Evolutionary conservation across 2,888 invertebrate genomes (phyloP).

Genomic region (Cynaeus angustus): DNA sequence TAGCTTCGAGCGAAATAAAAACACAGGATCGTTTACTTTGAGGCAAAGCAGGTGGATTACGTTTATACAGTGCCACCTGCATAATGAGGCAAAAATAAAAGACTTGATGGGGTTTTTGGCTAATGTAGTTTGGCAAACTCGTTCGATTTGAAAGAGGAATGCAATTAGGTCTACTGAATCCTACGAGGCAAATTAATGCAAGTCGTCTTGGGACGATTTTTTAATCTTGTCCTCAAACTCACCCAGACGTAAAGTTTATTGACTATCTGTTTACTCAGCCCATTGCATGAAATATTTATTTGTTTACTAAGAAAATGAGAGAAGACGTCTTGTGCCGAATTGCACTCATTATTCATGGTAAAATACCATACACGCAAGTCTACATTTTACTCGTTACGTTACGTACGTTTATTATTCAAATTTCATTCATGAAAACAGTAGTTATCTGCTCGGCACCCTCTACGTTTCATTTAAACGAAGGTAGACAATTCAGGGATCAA

Average conservation of each 20-base stretch:
- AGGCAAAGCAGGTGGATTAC: slow-evolving; percentile 14
- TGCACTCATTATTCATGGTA: slow-evolving; percentile 47
- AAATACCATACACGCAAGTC: slow-evolving; percentile 40
- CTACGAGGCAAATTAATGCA: slow-evolving; percentile 32
- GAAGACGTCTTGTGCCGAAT: slow-evolving; percentile 40
- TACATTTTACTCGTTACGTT: slow-evolving; percentile 28
- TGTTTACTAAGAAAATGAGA: slow-evolving; percentile 48
- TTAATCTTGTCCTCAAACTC: slow-evolving; percentile 47
- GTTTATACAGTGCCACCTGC: not conserved
- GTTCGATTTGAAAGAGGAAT: slow-evolving; percentile 27
- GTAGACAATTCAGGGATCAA: slow-evolving; percentile 17
- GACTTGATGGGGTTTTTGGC: slow-evolving; percentile 23
- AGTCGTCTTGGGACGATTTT: slow-evolving; percentile 21
- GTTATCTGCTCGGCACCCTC: slow-evolving; percentile 21
- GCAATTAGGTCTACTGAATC: slow-evolving; percentile 14
- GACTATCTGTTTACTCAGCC: slow-evolving; percentile 48
- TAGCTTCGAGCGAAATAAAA: slow-evolving; percentile 2
- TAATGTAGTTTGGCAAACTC: slow-evolving; percentile 18
- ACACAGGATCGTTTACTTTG: slow-evolving; percentile 1
- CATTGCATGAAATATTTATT: slow-evolving; percentile 51
- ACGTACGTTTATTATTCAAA: slow-evolving; percentile 46
- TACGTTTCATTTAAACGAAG: slow-evolving; percentile 16
- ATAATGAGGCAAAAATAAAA: slow-evolving; percentile 20
- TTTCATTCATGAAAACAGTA: slow-evolving; percentile 50
- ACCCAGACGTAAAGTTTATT: slow-evolving; percentile 51